Base-by-base conservation (phyloP, 2,113 vertebrate species). In the Pteruthius melanotis region DNA sequence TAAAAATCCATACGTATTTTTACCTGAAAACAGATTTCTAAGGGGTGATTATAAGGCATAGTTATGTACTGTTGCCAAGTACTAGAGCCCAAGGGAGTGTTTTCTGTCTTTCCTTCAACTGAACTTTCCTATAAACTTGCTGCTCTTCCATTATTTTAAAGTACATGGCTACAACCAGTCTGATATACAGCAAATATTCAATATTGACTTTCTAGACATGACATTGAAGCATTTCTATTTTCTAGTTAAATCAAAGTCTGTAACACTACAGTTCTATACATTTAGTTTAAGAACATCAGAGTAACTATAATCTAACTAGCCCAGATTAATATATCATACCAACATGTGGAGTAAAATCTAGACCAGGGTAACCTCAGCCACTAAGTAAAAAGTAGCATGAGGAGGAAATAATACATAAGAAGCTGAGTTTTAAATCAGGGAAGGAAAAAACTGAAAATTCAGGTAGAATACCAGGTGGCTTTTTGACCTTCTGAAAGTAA, bases 401-500 rank as follows among this genome's bases (percentile, higher is more conserved):
- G 5, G 15, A 84, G 26, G 7, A 65, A 50, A 30, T 39, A 28
- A 77, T 50, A 76, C 56, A 42, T 30, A 39, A 52, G 40, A 68
- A 71, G 7, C 7, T 23, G 24, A 52, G 4, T 69, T 89, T 87
- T 74, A 70, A 79, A 66, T 16, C 14, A 84, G 57, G 16, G 4
- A 70, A 65, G 5, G 33, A 70, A 60, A 31, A 60, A 0, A 20
- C 12, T 4, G 4, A 77, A 83, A 61, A 22, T 57, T 71, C 7
- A 44, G 37, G 9, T 17, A 86, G 50, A 24, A n/a, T 64, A 76
- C 17, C n/a, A 19, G 4, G 6, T 72, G 44, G 11, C 3, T 72
- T 76, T 88, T 64, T 76, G 26, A 30, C 33, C 23, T 64, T 53
- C 18, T 64, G 24, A 0, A 0, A 47, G 26, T 18, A 31, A 4